Percentiles rank a stretch among this genome's conserved stretches.
phyloP scores from a whole-genome alignment of 2,113 vertebrate genomes.

The Channa argus region DNA sequence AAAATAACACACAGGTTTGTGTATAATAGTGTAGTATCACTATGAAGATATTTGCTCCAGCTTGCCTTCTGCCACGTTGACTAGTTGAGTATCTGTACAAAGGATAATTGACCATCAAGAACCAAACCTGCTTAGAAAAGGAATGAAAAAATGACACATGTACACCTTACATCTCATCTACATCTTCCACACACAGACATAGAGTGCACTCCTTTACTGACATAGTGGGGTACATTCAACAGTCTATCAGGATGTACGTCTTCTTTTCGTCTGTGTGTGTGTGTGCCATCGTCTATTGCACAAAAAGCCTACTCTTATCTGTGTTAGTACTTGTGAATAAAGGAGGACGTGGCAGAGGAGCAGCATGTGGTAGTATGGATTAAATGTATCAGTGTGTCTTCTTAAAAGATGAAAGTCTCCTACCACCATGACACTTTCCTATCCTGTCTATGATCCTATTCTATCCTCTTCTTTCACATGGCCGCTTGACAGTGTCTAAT shows the following conservation, averaged over 20 bases:
- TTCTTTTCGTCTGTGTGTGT: conserved; percentile 22
- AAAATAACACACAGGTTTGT: neutral
- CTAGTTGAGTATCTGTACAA: conserved; percentile 14
- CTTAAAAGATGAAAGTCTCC: conserved; percentile 64
- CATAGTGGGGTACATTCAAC: conserved; percentile 33
- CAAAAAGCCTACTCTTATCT: conserved; percentile 65
- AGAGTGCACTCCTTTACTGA: conserved; percentile 2
- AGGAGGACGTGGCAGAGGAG: conserved; percentile 36
- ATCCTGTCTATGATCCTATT: conserved; percentile 23
- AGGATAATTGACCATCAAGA: conserved; percentile 15
- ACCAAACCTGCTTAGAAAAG: conserved; percentile 16
- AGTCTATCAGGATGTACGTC: conserved; percentile 35
- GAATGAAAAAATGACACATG: conserved; percentile 34
- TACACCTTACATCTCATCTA: neutral
- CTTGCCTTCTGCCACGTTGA: neutral
- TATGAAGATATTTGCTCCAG: conserved; percentile 4
- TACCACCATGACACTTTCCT: conserved; percentile 15
- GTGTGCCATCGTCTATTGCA: conserved; percentile 12
- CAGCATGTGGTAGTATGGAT: conserved; percentile 55
- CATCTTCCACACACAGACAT: neutral
- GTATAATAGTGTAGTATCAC: neutral
- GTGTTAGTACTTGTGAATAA: conserved; percentile 45
- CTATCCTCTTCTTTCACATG: conserved; percentile 25
- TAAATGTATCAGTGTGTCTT: conserved; percentile 59
- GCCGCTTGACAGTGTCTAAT: conserved; percentile 35